Conservation (phyloP, 2,113 vertebrate species). For the Bufo bufo region DNA sequence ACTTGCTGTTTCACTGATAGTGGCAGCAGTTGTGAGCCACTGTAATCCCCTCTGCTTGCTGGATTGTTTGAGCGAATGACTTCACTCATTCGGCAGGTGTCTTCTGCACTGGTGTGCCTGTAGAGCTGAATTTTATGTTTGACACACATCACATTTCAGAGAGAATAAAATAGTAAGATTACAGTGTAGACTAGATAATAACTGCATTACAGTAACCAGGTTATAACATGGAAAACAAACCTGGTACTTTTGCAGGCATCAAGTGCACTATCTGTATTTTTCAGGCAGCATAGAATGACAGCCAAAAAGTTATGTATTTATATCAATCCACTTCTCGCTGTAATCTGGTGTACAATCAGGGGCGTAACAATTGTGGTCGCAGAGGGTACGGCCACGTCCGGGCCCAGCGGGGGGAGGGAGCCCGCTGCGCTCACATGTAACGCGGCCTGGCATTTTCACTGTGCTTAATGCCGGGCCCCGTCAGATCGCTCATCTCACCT, state of each 20-base stretch:
- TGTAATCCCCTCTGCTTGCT: conserved; percentile 65
- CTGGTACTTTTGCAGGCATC: background rate
- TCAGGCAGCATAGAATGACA: background rate
- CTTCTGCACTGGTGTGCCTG: conserved; percentile 50
- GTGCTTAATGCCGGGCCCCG: too few species aligned
- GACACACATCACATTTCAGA: conserved; percentile 53
- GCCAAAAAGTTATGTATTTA: background rate
- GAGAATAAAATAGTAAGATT: background rate
- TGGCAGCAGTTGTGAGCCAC: conserved; percentile 65
- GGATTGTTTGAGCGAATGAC: conserved; percentile 62
- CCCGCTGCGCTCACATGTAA: too few species aligned
- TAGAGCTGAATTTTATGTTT: conserved; percentile 32
- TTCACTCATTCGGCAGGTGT: conserved; percentile 60
- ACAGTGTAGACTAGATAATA: conserved; percentile 37
- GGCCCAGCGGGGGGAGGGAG: too few species aligned
- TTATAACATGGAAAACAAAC: background rate
- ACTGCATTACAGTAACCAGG: background rate
- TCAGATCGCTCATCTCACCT: too few species aligned
- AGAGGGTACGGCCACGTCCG: too few species aligned
- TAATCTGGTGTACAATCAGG: too few species aligned
- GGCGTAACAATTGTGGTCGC: too few species aligned
- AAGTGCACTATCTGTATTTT: background rate
- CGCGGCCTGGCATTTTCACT: too few species aligned
- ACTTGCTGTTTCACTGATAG: conserved; percentile 70
- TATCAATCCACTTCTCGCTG: too few species aligned